phyloP scores from a whole-genome alignment of 37 sponge, comb jelly and placozoan species.

The Crambe crambe region DNA sequence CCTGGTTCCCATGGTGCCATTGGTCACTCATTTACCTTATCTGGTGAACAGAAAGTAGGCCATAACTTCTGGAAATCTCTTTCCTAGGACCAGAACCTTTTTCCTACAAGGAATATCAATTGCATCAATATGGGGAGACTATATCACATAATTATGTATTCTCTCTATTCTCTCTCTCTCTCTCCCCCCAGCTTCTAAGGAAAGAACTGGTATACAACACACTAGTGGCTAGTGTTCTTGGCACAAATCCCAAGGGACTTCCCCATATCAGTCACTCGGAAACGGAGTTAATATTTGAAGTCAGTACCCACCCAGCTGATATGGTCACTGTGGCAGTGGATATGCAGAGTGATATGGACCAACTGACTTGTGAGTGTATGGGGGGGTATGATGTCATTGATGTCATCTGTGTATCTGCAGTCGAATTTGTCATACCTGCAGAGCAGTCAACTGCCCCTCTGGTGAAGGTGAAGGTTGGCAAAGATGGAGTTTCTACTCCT shows the following conservation, averaged over 20 bases:
- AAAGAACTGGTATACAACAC: slow-evolving; percentile 68
- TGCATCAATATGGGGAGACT: too few relatives aligned
- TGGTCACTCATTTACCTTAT: too few relatives aligned
- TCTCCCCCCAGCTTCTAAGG: slow-evolving; percentile 34
- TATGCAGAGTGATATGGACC: background rate
- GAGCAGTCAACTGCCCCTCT: background rate
- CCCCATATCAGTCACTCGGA: background rate
- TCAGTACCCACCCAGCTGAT: slow-evolving; percentile 5
- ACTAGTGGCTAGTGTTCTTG: slow-evolving; percentile 45
- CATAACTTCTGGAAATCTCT: too few relatives aligned
- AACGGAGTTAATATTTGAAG: slow-evolving; percentile 23
- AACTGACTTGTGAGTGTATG: background rate
- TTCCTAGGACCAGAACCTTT: too few relatives aligned
- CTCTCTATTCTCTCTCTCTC: background rate
- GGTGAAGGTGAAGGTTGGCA: slow-evolving; percentile 10
- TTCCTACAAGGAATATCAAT: too few relatives aligned
- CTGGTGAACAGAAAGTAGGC: too few relatives aligned
- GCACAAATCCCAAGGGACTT: background rate
- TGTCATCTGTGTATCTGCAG: too few relatives aligned
- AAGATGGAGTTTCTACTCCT: background rate
- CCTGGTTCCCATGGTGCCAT: too few relatives aligned
- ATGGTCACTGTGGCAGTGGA: slow-evolving; percentile 22
- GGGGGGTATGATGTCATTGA: background rate
- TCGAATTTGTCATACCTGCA: slow-evolving; percentile 28
- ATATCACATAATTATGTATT: too few relatives aligned